Base-by-base conservation (phyloP, 2,888 invertebrate species). In the Stramonita haemastoma region DNA sequence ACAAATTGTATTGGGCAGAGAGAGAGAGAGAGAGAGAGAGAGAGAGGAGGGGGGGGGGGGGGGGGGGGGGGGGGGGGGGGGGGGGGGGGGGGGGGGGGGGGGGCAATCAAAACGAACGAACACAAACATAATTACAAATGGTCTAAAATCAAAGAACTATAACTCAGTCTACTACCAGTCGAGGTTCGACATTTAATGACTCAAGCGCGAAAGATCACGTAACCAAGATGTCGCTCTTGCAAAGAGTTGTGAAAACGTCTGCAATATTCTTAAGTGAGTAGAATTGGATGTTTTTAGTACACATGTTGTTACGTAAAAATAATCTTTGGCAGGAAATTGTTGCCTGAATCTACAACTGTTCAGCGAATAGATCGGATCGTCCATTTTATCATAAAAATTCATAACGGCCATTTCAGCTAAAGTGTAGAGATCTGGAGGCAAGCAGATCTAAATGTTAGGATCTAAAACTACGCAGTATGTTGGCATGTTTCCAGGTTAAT, bases 221-320 rank as follows among this genome's bases (percentile, higher is more conserved):
- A 79, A 32, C 34, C 32, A 79, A 34, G 34, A 79, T 79, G 79
- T 79, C 79, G 34, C 79, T 15, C 79, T 79, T 79, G 19, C 79
- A 79, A 79, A 79, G 79, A 79, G 79, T 79, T 32, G 15, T 32
- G 26, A 79, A 79, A 79, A 79, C 15, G 79, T 34, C 79, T 22
- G 79, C 22, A 19, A 22, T 17, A 32, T 17, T 79, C 17, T 17
- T 34, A 15, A 79, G 79, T 79, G 34, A 79, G 79, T 79, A 79
- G 79, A 34, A 11, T 34, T 4, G 34, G 17, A 32, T 79, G 79
- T 79, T 34, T 79, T 26, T 34, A 66, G 17, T 15, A 19, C 32
- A 15, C 79, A 15, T 11, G 32, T 26, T 22, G 22, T 19, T 34
- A 34, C 22, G 29, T 73, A 17, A 29, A 73, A 73, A 73, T 11